Evolutionary conservation across 2,888 invertebrate species (phyloP), one percentile per base, ranked within the genome.

Genomic region (Ichneumoninae sp.): DNA sequence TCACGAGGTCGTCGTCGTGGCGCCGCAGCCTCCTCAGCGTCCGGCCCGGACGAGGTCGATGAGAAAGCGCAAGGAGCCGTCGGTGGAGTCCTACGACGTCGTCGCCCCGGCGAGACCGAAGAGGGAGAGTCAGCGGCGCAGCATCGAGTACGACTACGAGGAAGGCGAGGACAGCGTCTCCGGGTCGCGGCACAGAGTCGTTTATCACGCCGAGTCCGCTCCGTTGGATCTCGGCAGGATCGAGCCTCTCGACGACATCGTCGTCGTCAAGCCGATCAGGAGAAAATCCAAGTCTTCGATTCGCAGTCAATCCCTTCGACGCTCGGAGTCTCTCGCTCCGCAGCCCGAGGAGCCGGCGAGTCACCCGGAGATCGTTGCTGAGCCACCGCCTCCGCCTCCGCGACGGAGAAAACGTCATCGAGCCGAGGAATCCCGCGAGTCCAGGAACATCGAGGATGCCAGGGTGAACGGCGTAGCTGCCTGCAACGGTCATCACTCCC

Each of bases 91-190:
- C 0, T 88, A 87, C 66, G 89, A 92, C 6, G 70, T 76, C 16
- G 52, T 76, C 5, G 75, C 79, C 33, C 91, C 93, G 54, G 92
- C 92, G 26, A 94, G 94, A 74, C 94, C 95, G 0, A 95, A 95
- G 86, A 94, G 96, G 13, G 90, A 91, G 13, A 33, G n/a, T 54
- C 86, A 90, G 26, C 88, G 90, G 8, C 85, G 89, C 7, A 93
- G 92, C 80, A 87, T 90, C 44, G 85, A 85, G 22, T 80, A 87
- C 57, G 63, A 85, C 57, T 78, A 84, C 52, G 73, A 81, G 40
- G 85, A 88, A 16, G 86, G 76, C 8, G 87, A 84, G 0, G 87
- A 84, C 57, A 88, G 86, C 68, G 60, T 86, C 10, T 88, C 88
- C n/a, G 85, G 76, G 2, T 88, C 88, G 7, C 79, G 85, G 22